These are phyloP conservation scores for Cosmopolites sordidus DNA, from an alignment of 2,888 invertebrate genomes.

Conservation along the genomic window DNA sequence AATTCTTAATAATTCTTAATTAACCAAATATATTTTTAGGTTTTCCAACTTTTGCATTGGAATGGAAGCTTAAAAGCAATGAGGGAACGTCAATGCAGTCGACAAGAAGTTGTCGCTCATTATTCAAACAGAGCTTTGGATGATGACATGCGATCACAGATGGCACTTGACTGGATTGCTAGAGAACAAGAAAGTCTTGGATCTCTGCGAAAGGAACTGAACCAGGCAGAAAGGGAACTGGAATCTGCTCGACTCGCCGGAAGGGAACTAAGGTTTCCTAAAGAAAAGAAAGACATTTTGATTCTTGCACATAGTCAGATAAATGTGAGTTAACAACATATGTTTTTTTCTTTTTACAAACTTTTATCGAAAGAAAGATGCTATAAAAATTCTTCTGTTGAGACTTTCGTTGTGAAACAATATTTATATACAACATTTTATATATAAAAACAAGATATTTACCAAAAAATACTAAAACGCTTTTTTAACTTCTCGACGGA, in stretches of 20 bases:
- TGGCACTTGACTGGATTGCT: conserved; percentile 94
- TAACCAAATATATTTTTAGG: too few species aligned
- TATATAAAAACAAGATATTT: too few species aligned
- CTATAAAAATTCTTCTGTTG: too few species aligned
- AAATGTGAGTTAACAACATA: conserved; percentile 45
- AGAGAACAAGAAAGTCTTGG: conserved; percentile 70
- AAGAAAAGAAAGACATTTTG: conserved; percentile 92
- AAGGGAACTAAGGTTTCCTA: conserved; percentile 86
- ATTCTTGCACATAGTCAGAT: conserved; percentile 85
- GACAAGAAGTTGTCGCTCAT: conserved; percentile 89
- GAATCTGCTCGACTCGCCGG: conserved; percentile 83
- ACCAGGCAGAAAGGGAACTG: conserved; percentile 80
- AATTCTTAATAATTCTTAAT: too few species aligned
- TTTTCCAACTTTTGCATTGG: conserved; percentile 93
- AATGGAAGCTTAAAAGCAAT: conserved; percentile 94
- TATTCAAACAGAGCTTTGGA: conserved; percentile 89
- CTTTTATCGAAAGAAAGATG: too few species aligned
- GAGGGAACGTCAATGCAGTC: conserved; percentile 90
- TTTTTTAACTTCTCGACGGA: too few species aligned
- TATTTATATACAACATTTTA: too few species aligned
- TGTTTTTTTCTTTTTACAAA: background rate
- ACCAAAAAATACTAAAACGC: too few species aligned
- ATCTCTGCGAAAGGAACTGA: conserved; percentile 75
- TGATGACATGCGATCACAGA: conserved; percentile 93
- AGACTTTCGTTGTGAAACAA: too few species aligned